Evolutionary conservation across 64 coral and sea anemone species (phyloP).

Genomic region (Pocillopora damicornis): DNA sequence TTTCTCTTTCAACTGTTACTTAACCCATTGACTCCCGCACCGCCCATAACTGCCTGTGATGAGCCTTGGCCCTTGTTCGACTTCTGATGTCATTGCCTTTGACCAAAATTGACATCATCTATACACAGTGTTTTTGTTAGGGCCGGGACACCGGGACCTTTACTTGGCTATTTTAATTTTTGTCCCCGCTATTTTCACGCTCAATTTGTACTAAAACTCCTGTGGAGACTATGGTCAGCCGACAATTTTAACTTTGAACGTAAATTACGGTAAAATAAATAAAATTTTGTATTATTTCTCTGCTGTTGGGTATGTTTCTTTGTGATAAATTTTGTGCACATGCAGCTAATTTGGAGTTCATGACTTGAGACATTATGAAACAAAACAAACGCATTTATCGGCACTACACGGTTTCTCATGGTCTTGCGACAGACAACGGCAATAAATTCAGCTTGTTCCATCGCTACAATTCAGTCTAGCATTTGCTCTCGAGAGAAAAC

Average conservation of each 20-base stretch:
- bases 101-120: neutral
- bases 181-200: constrained; percentile 32
- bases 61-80: too few species aligned
- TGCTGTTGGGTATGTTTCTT: constrained; percentile 15
- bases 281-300: constrained; percentile 21
- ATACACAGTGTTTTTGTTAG: constrained; percentile 42
- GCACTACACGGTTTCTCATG: neutral
- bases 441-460: constrained; percentile 42
- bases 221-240: constrained; percentile 27
- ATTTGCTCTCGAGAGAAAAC: constrained; percentile 40
- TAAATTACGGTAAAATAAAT: neutral
- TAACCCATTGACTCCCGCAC: too few species aligned
- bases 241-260: neutral
- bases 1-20: too few species aligned
- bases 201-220: constrained; percentile 24
- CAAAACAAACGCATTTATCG: constrained; percentile 40
- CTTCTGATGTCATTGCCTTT: too few species aligned
- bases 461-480: constrained; percentile 37
- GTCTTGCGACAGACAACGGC: constrained; percentile 1
- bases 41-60: too few species aligned
- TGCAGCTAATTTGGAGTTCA: constrained; percentile 35
- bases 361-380: constrained; percentile 15
- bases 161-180: constrained; percentile 43
- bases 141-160: constrained; percentile 41
- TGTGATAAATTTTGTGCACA: constrained; percentile 25